Base-by-base conservation (phyloP, 2,888 invertebrate genomes). In the Zelleria hepariella region DNA sequence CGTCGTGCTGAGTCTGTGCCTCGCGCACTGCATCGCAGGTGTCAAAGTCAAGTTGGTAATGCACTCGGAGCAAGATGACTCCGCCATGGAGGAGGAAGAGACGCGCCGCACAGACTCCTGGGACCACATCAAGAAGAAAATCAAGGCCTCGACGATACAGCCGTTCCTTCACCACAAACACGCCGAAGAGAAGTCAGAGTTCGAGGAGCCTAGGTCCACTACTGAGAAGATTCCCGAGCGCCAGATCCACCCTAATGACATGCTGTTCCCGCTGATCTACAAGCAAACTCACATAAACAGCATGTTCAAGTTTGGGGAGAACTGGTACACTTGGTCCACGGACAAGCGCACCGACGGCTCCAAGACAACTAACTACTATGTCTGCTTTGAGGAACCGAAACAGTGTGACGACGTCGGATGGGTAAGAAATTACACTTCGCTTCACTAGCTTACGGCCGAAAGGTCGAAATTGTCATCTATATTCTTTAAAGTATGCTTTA, bases 321-420 rank as follows among this genome's bases (percentile, higher is more conserved):
- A 82, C 62, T 87, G 87, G 87, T 87, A 86, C 65, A 87, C 87
- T 21, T 87, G 87, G 87, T 79, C 86, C 2, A 76, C 75, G 1
- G 86, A 87, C 62, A 84, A 80, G 59, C 69, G 83, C 7, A 68
- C 73, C 0, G 87, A 87, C 59, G 86, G 86, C 1, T 80, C 87
- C 0, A 83, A 80, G 51, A 81, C 74, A 0, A 70, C 73, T 20
- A 84, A 77, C 62, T 87, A 87, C 67, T 87, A 78, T 64, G 74
- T 86, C 57, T 87, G 87, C 62, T 85, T 82, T 60, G 86, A 87
- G 48, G 87, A 87, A 62, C 87, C 87, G 2, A 86, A 86, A 63
- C 82, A 71, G 48, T 87, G 87, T 66, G 87, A 87, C 63, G 86
- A 87, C 27, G 70, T 86, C 57, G 87, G 87, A 65, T 87, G 87